Evolutionary conservation across 53 echinoderm and acorn worm genomes (phyloP).

Genomic region (Hippasteria phrygiana): DNA sequence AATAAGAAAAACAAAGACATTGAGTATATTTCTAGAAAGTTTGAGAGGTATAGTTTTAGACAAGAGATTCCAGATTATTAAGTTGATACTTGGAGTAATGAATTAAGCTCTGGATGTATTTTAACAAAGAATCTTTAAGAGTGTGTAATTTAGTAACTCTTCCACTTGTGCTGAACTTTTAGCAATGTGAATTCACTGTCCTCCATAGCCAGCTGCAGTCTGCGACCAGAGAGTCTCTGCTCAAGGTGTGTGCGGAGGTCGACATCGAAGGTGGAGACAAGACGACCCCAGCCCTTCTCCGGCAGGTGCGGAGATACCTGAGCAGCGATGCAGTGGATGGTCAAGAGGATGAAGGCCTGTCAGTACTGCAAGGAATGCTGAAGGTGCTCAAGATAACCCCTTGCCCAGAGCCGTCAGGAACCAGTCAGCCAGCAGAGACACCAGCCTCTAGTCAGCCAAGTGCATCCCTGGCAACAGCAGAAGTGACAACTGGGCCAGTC

Average conservation of each 20-base stretch:
- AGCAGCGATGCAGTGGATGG: neutral
- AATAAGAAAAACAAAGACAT: no score
- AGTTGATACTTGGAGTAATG: no score
- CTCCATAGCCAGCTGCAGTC: no score
- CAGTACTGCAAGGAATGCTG: neutral
- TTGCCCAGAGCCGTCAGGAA: neutral
- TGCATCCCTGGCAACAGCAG: neutral
- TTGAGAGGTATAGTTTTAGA: no score
- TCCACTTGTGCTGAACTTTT: no score
- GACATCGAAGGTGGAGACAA: neutral
- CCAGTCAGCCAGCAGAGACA: neutral
- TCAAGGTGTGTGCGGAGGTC: neutral
- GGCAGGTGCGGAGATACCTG: neutral
- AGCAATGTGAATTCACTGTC: no score
- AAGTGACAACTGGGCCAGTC: neutral
- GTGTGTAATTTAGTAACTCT: no score
- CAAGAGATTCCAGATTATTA: no score
- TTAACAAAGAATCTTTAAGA: no score
- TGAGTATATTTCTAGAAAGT: no score
- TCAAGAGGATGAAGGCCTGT: neutral
- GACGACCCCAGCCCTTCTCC: conserved; percentile 7
- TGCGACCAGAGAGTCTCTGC: neutral
- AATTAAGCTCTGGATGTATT: no score
- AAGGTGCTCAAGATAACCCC: neutral
- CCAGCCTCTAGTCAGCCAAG: neutral